Evolutionary conservation across 2,113 vertebrate species (phyloP).

Genomic region (Okapia johnstoni): DNA sequence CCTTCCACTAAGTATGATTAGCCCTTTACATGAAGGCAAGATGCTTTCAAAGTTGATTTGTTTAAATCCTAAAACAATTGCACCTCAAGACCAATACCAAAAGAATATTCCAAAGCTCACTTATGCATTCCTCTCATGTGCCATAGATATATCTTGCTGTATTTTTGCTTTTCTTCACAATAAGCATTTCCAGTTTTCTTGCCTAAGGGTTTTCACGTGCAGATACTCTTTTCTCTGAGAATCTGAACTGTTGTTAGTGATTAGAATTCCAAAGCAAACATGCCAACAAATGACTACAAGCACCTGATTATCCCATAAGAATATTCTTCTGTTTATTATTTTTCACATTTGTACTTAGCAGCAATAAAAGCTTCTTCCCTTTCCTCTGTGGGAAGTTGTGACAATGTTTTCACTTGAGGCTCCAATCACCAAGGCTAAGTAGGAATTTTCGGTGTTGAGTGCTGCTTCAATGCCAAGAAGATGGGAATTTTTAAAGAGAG

Average conservation of each 20-base stretch:
- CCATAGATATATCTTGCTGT: background rate
- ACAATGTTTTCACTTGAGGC: background rate
- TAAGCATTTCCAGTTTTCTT: background rate
- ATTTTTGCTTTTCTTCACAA: background rate
- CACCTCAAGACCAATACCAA: background rate
- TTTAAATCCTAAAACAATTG: constrained; percentile 32
- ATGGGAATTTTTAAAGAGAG: background rate
- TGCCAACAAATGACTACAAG: constrained; percentile 13
- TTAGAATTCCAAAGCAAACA: constrained; percentile 17
- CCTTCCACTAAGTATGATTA: background rate
- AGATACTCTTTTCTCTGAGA: constrained; percentile 7
- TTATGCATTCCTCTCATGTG: background rate
- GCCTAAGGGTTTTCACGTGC: background rate
- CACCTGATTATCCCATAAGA: background rate
- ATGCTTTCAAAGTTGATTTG: background rate
- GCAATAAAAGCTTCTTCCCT: background rate
- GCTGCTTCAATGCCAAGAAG: background rate
- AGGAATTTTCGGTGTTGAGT: background rate
- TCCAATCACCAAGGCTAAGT: background rate
- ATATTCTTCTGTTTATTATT: constrained; percentile 29
- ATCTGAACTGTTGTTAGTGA: background rate
- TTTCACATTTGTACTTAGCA: background rate
- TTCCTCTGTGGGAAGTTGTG: background rate
- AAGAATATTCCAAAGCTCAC: background rate
- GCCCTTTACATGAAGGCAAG: background rate